phyloP scores from a whole-genome alignment of 2,888 invertebrate species.

The Trichogramma evanescens region DNA sequence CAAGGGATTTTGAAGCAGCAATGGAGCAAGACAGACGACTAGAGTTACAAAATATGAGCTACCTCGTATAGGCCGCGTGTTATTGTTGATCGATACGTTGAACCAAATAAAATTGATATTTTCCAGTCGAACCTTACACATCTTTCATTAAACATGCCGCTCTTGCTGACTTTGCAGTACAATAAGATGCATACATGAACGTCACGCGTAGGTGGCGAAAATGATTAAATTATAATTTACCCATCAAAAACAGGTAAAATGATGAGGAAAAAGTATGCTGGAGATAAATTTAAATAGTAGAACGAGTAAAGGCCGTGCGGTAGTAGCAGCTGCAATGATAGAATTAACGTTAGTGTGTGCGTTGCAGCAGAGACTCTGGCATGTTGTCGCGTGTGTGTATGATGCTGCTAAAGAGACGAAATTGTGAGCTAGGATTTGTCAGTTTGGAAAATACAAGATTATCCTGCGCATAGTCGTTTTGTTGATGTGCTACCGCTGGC shows the following conservation, averaged over 20 bases:
- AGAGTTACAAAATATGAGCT: background rate
- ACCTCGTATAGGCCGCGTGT: background rate
- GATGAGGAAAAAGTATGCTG: background rate
- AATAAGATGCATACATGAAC: too few relatives aligned
- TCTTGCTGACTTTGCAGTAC: too few relatives aligned
- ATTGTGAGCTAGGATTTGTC: constrained; percentile 19
- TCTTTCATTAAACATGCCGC: too few relatives aligned
- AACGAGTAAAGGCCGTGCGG: background rate
- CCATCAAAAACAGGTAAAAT: background rate
- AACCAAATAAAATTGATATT: too few relatives aligned
- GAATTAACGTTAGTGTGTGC: too few relatives aligned
- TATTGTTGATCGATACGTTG: too few relatives aligned
- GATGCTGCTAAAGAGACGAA: constrained; percentile 3
- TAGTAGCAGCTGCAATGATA: background rate
- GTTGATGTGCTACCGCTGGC: too few relatives aligned
- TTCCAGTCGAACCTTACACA: too few relatives aligned
- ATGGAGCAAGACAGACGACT: background rate
- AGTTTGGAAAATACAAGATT: constrained; percentile 27
- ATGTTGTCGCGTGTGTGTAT: background rate
- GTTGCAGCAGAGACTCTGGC: background rate
- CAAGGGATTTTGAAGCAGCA: too few relatives aligned
- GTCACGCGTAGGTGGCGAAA: too few relatives aligned
- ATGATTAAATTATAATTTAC: too few relatives aligned
- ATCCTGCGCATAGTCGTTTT: constrained; percentile 30
- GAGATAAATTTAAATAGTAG: background rate